Percentiles rank a stretch among this genome's conserved stretches.
Evolutionary conservation across 2,888 invertebrate species (phyloP).

Genomic region (Lasioglossum lativentre): DNA sequence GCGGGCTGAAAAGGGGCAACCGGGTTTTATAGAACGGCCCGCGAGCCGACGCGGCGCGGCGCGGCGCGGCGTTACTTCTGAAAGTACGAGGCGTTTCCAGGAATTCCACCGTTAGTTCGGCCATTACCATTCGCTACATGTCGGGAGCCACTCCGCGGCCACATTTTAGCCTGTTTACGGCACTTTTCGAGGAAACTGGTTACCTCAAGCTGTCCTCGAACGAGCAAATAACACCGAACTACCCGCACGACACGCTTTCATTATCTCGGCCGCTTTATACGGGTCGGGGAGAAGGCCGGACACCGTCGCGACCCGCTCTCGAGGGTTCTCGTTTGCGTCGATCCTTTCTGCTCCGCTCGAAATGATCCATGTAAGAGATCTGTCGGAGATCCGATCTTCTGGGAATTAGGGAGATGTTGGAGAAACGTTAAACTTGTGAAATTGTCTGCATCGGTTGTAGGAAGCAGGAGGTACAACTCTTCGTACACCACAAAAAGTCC

Average conservation of each 20-base stretch:
- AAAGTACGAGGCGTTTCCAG: slow-evolving; percentile 59
- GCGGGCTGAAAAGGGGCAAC: slow-evolving; percentile 40
- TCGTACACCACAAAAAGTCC: no score
- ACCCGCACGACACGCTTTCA: slow-evolving; percentile 56
- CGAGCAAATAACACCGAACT: slow-evolving; percentile 40
- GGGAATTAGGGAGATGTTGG: not conserved
- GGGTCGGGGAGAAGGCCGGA: slow-evolving; percentile 28
- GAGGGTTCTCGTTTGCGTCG: not conserved
- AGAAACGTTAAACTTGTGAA: no score
- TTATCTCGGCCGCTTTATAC: slow-evolving; percentile 57
- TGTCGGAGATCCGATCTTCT: not conserved
- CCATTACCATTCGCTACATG: slow-evolving; percentile 74
- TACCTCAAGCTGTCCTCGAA: slow-evolving; percentile 51
- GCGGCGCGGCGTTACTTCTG: slow-evolving; percentile 50
- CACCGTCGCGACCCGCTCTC: not conserved
- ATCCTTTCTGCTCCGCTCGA: not conserved
- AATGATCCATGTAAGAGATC: not conserved
- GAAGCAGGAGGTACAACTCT: no score
- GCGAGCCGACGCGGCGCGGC: no score
- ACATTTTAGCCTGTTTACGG: slow-evolving; percentile 73
- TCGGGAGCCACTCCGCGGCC: slow-evolving; percentile 63
- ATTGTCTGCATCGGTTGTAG: no score
- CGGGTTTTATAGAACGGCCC: slow-evolving; percentile 43
- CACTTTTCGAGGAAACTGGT: slow-evolving; percentile 72
- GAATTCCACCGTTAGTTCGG: slow-evolving; percentile 72